Evolutionary conservation across 2,113 vertebrate species (phyloP), one percentile per base, ranked within the genome.

Genomic region (Geococcyx californianus): DNA sequence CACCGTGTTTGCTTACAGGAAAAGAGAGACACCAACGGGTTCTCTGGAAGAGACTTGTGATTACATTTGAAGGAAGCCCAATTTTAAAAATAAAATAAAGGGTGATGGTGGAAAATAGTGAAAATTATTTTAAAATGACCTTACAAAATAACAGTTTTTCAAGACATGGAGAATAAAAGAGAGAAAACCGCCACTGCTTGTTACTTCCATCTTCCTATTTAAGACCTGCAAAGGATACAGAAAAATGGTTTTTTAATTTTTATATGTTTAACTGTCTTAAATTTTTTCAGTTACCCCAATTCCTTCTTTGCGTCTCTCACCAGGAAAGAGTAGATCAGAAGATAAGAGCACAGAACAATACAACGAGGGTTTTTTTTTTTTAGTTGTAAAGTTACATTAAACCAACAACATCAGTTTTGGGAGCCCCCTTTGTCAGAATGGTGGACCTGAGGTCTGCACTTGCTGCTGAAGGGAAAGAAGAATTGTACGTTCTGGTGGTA

Each of bases 51-150:
- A 77, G 33, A 19, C 18, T 62, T 76, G 6, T 1, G 4, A 47
- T 33, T 19, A 7, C 31, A 31, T 78, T 89, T 77, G 64, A 74
- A 88, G 2, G 24, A 17, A 80, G 12, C 10, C 8, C 79, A 44
- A 52, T 47, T 36, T 3, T 20, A 12, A 18, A 4, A 17, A 55
- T 54, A 60, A 45, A 38, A 26, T 4, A 11, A 54, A 7, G 6
- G 2, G 3, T 5, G 11, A 1, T 5, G 7, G 2, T 5, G 7
- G 1, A 4, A 13, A 42, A 56, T 56, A 23, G 60, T 52, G n/a
- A 42, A 91, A 81, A 64, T 13, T 6, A 36, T 28, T 49, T 28
- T 7, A 3, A 16, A 74, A 28, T 44, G 3, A 36, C 26, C 31
- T 47, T 51, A 28, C 42, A 69, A 80, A 76, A 60, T 12, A 69